Percentiles rank a stretch among this genome's conserved stretches.
These are phyloP conservation scores for Heterodera schachtii DNA, from an alignment of 1,140 invertebrate genomes.

Conservation along the genomic window DNA sequence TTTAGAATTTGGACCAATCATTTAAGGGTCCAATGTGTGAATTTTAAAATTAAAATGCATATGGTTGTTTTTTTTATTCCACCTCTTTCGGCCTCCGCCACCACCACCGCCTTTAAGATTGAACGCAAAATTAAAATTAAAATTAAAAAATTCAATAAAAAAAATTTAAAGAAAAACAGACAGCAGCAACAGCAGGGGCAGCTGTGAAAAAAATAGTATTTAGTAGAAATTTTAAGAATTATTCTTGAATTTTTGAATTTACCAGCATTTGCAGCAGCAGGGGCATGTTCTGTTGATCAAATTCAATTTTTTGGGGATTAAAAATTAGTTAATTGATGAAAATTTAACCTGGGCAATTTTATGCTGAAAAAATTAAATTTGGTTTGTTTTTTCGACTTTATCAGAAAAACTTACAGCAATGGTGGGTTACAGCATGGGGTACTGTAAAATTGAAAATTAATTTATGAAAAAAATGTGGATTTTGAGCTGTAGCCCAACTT, in stretches of 20 bases:
- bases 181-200: slow-evolving; percentile 19
- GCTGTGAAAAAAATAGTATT: background rate
- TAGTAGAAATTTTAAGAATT: background rate
- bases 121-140: background rate
- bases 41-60: too few species aligned
- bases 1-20: too few species aligned
- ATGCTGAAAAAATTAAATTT: slow-evolving; percentile 15
- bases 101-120: slow-evolving; percentile 18
- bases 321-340: background rate
- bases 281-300: slow-evolving; percentile 12
- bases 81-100: background rate
- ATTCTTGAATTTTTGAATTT: too few species aligned
- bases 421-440: slow-evolving; percentile 29
- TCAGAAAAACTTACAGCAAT: slow-evolving; percentile 21
- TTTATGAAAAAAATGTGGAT: background rate
- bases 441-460: background rate
- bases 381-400: background rate
- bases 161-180: background rate
- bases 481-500: background rate
- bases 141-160: background rate
- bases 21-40: too few species aligned
- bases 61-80: background rate
- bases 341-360: slow-evolving; percentile 1
- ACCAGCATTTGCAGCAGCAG: slow-evolving; percentile 28
- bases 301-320: background rate